phyloP scores from a whole-genome alignment of 37 sponge, comb jelly and placozoan genomes.

The Oopsacas minuta region DNA sequence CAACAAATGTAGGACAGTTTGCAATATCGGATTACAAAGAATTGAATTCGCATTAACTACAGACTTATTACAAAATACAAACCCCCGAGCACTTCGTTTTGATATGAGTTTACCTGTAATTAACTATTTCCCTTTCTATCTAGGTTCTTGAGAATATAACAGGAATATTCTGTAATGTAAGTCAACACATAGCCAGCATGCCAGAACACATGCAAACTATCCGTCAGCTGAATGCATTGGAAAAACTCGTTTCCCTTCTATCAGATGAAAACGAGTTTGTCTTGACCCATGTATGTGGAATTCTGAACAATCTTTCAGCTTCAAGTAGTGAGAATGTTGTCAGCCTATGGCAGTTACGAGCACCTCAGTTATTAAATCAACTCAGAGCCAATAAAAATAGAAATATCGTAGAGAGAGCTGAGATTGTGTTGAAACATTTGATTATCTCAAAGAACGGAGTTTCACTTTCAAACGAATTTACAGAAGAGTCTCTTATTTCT shows the following conservation, averaged over 20 bases:
- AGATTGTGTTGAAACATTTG: background rate
- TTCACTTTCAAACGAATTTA: no score
- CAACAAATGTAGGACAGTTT: no score
- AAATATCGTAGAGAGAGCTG: background rate
- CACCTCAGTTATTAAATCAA: background rate
- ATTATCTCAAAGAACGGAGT: background rate
- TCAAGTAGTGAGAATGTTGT: background rate
- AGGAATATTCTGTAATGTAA: background rate
- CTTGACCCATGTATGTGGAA: background rate
- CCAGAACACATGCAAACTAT: background rate
- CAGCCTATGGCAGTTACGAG: background rate
- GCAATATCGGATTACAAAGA: no score
- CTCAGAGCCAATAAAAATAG: background rate
- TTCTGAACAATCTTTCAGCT: background rate
- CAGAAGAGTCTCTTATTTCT: background rate
- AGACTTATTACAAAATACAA: no score
- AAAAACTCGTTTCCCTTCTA: background rate
- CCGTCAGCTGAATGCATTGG: background rate
- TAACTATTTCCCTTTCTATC: background rate
- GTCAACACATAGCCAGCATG: conserved; percentile 13
- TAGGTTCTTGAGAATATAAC: conserved; percentile 11
- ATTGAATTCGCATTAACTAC: no score
- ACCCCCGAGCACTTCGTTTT: no score
- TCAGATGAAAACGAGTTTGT: background rate
- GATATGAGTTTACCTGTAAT: no score